Evolutionary conservation across 2,888 invertebrate genomes (phyloP).

Genomic region (Chaetogeoica ovagalla): DNA sequence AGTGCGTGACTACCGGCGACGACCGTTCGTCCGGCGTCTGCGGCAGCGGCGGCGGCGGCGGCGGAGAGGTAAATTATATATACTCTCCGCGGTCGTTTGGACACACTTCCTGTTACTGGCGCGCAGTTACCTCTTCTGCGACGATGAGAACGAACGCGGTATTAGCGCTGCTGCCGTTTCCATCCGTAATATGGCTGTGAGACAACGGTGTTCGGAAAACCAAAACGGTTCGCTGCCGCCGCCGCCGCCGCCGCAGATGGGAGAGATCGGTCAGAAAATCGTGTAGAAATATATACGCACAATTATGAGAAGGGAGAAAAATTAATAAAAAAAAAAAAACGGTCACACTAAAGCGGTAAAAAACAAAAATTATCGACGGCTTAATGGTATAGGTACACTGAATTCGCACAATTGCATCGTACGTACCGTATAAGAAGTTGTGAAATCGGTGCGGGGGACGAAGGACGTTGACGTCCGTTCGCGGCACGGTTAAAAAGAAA

Average conservation of each 20-base stretch:
- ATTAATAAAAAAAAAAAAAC: constrained; percentile 30
- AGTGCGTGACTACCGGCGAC: constrained; percentile 39
- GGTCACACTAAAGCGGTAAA: background rate
- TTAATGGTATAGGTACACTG: constrained; percentile 17
- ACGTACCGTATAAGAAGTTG: constrained; percentile 5
- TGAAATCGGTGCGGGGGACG: background rate
- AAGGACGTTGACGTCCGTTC: constrained; percentile 30
- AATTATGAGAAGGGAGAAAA: background rate
- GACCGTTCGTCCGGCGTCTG: too few species aligned
- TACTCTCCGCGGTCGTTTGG: constrained; percentile 46
- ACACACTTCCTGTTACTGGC: constrained; percentile 51
- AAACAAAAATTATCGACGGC: constrained; percentile 8
- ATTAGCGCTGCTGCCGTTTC: too few species aligned
- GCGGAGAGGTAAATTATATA: constrained; percentile 14
- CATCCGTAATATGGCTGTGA: too few species aligned
- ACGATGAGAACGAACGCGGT: background rate
- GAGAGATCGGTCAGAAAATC: background rate
- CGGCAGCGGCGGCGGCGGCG: constrained; percentile 2
- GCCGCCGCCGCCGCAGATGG: background rate
- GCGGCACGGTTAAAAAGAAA: constrained; percentile 4
- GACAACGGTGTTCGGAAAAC: background rate
- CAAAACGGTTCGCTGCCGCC: constrained; percentile 2
- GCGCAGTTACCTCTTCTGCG: constrained; percentile 2
- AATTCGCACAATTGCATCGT: constrained; percentile 29
- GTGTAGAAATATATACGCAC: background rate